Evolutionary conservation across 2,113 vertebrate genomes (phyloP).

Genomic region (Serilophus lunatus): DNA sequence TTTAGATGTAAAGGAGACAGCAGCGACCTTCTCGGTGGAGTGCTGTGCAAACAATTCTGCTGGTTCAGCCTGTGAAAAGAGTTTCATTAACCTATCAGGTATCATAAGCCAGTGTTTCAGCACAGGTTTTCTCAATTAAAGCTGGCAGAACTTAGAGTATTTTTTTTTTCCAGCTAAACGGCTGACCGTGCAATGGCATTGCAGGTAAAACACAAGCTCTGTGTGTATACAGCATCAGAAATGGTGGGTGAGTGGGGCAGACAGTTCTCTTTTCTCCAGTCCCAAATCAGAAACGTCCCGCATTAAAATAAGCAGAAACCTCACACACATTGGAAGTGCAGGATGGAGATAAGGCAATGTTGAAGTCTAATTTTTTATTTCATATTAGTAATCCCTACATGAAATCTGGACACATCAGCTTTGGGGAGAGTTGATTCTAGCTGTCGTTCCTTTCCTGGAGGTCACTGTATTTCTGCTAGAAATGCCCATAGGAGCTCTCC

Average conservation of each 20-base stretch:
- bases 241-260: not conserved
- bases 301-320: not conserved
- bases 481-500: not conserved
- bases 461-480: not conserved
- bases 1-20: conserved; percentile 8
- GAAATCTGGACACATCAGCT: not conserved
- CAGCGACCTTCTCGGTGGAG: conserved; percentile 31
- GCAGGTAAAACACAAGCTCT: not conserved
- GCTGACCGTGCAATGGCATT: not conserved
- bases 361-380: not conserved
- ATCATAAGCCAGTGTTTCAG: not conserved
- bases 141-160: not conserved
- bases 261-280: not conserved
- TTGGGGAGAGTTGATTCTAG: not conserved
- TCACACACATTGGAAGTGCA: not conserved
- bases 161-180: not conserved
- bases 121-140: not conserved
- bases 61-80: conserved; percentile 70
- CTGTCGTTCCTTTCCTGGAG: not conserved
- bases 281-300: not conserved
- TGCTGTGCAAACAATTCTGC: conserved; percentile 80
- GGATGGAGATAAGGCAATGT: not conserved
- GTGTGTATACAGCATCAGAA: not conserved
- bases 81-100: conserved; percentile 67
- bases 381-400: not conserved